Evolutionary conservation across 2,797 vertebrate species (phyloP), one percentile per base, ranked within the genome.

Genomic region (Hyperoplus immaculatus): DNA sequence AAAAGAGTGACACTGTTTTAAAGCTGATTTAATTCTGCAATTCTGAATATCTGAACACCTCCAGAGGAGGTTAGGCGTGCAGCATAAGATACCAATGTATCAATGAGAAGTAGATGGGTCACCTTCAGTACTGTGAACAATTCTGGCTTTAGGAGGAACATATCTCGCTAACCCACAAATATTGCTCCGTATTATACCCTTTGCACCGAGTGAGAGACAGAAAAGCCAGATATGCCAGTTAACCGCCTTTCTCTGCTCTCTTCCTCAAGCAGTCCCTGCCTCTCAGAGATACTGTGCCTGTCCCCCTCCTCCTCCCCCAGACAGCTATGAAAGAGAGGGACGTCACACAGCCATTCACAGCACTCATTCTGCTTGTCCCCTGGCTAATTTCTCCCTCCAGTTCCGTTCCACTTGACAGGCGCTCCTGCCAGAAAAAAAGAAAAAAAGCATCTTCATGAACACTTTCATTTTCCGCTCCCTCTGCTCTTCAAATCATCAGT

Each of bases 381-480:
- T 67, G 76, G 87, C 87, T 91, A 88, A 89, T 94, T 92, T 85
- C 55, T 87, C 59, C 88, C 84, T 85, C 81, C 55, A 83, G 82
- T 83, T 82, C 43, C 16, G 86, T 92, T 93, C 88, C 87, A 92
- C 91, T 91, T 88, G 86, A 94, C 76, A 90, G 78, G 82, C 87
- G 10, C 88, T 91, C 56, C 78, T 81, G 78, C 74, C 29, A 29
- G 29, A 29, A 29, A 29, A 29, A 29, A 29, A 2, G 2, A 29
- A 21, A 81, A 89, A 92, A 89, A 88, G 69, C 90, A 91, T 90
- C 92, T 89, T 88, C 57, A 71, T 72, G 78, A 89, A 91, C 78
- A 81, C 86, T 89, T 91, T 88, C 77, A 88, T 91, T 92, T 92
- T 89, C 85, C 46, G 70, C 88, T 88, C 74, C 75, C 79, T 82